Evolutionary conservation across 2,113 vertebrate species (phyloP), one percentile per base, ranked within the genome.

Genomic region (Ptychochromis oligacanthus): DNA sequence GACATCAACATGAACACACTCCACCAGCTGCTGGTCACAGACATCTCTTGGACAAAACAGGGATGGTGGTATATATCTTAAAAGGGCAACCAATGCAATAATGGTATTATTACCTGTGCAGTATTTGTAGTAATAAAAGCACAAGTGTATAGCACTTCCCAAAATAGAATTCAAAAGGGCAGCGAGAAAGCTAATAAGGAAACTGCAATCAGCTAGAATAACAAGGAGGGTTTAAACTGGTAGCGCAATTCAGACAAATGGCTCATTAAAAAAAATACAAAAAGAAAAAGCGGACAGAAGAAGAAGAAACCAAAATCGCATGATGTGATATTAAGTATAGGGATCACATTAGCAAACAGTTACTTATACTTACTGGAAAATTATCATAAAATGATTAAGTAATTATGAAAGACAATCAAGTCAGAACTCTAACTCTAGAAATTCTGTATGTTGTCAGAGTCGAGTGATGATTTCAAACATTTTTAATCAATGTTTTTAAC

Each of bases 1-100:
- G 92, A 93, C 94, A 94, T 93, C 92, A 92, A 89, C 87, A 91
- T 91, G 93, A 92, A 91, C 91, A 93, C 87, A 90, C 91, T 93
- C 87, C 75, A 82, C 91, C 92, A 94, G 95, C 93, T 94, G 92
- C 92, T 93, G 88, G 83, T 90, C 90, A 91, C 89, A 90, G 84
- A 87, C 88, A 43, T 89, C 77, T 85, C 59, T 79, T 82, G 79
- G 90, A 94, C 90, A 92, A 87, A 93, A 90, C 87, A 62, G 87
- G 81, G 84, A 81, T 79, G 49, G 88, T 28, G 54, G 79, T 59
- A 38, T 46, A 52, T 84, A 64, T 91, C 65, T 70, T 90, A 88
- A 93, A 83, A 91, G 80, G 75, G 84, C 79, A 13, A 70, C 76
- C 34, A 46, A 65, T 80, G 88, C 65, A 22, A 49, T 83, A 89